Conservation (phyloP, 2,113 vertebrate species). For the Psittacara wagleri region DNA sequence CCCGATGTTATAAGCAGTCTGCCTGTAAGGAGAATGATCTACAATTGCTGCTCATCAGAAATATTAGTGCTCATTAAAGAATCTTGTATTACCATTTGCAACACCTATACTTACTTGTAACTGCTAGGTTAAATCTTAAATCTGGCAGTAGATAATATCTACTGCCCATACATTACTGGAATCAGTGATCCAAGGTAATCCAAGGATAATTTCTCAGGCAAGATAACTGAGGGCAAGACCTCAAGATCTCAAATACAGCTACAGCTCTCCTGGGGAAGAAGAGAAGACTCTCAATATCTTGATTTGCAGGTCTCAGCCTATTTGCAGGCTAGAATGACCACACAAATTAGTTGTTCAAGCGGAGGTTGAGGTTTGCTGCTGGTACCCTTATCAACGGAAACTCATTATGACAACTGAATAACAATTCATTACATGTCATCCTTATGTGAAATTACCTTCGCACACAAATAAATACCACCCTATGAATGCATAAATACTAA, state of each 20-base stretch:
- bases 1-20: not conserved
- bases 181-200: constrained; percentile 57
- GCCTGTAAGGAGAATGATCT: not conserved
- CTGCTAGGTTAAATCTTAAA: constrained; percentile 35
- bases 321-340: not conserved
- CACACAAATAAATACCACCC: not conserved
- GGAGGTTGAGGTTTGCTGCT: not conserved
- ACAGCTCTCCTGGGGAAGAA: constrained; percentile 20
- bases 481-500: not conserved
- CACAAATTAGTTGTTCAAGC: not conserved
- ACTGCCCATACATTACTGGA: constrained; percentile 38
- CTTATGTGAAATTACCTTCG: not conserved
- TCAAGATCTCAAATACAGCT: constrained; percentile 8
- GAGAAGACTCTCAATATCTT: constrained; percentile 4
- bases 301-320: constrained; percentile 23
- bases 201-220: constrained; percentile 63
- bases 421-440: not conserved
- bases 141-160: not conserved
- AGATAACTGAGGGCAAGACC: constrained; percentile 48
- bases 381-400: not conserved
- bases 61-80: constrained; percentile 13
- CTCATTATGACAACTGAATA: not conserved
- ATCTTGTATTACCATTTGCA: not conserved
- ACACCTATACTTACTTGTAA: constrained; percentile 19
- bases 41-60: not conserved